Evolutionary conservation across 2,113 vertebrate species (phyloP), one percentile per base, ranked within the genome.

Genomic region (Syngnathus typhle): DNA sequence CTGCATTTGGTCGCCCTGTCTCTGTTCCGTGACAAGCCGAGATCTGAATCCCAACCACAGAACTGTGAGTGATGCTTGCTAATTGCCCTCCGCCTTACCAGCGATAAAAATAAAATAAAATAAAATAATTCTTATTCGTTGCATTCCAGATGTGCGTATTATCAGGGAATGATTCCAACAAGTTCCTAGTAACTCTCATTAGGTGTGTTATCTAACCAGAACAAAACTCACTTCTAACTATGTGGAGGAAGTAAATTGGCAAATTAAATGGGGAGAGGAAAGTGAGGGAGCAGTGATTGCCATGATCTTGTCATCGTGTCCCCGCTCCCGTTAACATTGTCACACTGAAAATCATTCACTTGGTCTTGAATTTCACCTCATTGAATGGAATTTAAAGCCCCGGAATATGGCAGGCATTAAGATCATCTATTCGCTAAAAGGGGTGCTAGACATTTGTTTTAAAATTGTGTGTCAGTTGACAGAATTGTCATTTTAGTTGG

Each of bases 151-250:
- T 90, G 89, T 85, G 88, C 27, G 27, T 32, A 32, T 91, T 92
- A 90, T 90, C 88, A 91, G 82, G 83, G 87, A 89, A 90, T 85
- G 87, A 91, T 91, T 92, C 91, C 89, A 92, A 92, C 90, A 91
- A 89, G 89, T 88, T 91, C 89, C 91, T 91, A 90, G 91, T 90
- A 88, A 84, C 87, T 90, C 91, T 91, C 89, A 92, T 92, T 92
- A 92, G 88, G 90, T 90, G 88, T 90, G 89, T 89, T 90, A 92
- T 90, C 91, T 91, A 92, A 91, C 91, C 91, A 92, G 90, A 92
- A 92, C 91, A 91, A 92, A 92, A 91, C 88, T 91, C 90, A 88
- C 91, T 90, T 91, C 88, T 88, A 89, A 92, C 89, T 89, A 87
- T 89, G 88, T 87, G 89, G 87, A 88, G 89, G 90, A 92, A 92